Evolutionary conservation across 2,797 vertebrate species (phyloP).

Genomic region (Pempheris klunzingeri): DNA sequence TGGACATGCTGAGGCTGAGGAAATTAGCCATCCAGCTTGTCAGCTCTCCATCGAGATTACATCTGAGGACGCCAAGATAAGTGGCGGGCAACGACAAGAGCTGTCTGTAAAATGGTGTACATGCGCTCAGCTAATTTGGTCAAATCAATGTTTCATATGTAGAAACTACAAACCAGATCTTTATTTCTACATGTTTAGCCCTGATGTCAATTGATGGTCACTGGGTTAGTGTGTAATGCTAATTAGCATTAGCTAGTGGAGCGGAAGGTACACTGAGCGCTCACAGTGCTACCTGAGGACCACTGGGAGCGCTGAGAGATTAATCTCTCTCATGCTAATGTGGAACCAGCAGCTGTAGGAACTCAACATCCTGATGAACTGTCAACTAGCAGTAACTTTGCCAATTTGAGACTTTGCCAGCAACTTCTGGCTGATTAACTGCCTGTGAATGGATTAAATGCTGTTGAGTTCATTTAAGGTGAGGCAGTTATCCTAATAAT

Average conservation of each 20-base stretch:
- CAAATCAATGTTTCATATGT: slow-evolving; percentile 25
- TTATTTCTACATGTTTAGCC: neutral
- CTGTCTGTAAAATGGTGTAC: slow-evolving; percentile 18
- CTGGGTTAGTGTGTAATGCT: slow-evolving; percentile 24
- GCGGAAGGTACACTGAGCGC: slow-evolving; percentile 10
- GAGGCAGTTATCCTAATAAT: slow-evolving; percentile 22
- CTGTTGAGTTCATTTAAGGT: slow-evolving; percentile 39
- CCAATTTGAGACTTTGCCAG: slow-evolving; percentile 52
- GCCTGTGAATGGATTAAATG: slow-evolving; percentile 44
- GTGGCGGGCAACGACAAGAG: slow-evolving; percentile 26
- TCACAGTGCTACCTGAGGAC: slow-evolving; percentile 21
- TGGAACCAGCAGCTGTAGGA: slow-evolving; percentile 46
- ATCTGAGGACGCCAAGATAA: slow-evolving; percentile 58
- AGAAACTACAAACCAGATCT: neutral
- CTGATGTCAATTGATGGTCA: slow-evolving; percentile 1
- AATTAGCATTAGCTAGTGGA: slow-evolving; percentile 35
- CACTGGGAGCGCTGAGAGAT: slow-evolving; percentile 37
- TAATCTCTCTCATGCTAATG: slow-evolving; percentile 52
- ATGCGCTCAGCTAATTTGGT: slow-evolving; percentile 25
- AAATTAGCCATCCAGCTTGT: slow-evolving; percentile 60
- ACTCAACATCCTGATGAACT: slow-evolving; percentile 55
- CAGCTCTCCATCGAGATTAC: slow-evolving; percentile 57
- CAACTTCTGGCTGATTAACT: slow-evolving; percentile 46
- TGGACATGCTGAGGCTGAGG: slow-evolving; percentile 50
- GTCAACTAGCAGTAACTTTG: slow-evolving; percentile 49